Base-by-base conservation (phyloP, 2,888 invertebrate genomes). In the Andrena flavipes region DNA sequence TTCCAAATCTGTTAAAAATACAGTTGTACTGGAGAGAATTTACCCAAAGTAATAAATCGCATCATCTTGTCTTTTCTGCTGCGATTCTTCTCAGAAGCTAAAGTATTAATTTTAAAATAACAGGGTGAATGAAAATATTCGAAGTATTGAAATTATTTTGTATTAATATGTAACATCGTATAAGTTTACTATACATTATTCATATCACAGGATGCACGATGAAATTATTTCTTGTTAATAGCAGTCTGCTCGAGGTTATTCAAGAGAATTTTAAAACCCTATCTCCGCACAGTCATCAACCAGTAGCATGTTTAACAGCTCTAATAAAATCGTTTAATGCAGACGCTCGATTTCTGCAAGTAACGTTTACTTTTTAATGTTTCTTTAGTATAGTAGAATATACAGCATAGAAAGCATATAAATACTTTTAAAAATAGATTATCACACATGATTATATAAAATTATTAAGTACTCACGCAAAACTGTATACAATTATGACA, bases 351-450 rank as follows among this genome's bases (percentile, higher is more conserved):
- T 13, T 16, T 62, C 10, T 26, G 30, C 30, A n/a, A 42, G 42
- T 33, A 62, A 13, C 23, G 30, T 29, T 26, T 68, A 51, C 35
- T 20, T 49, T 74, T 59, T 59, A 23, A 60, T 4, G 23, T 26
- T 60, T 73, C 62, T 23, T 56, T 49, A 35, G 29, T 59, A 30
- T 42, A 51, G 30, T 51, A 60, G 49, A 49, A 1, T 42, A 29
- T 71, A 48, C 16, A 42, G 20, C 26, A 26, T 30, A 67, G 10
- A 10, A 65, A 60, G 65, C 26, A 23, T 33, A 48, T 71, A 42
- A 71, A 67, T 67, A 54, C 35, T 62, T 62, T 4, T 71, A 42
- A 76, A 4, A 62, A 76, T 16, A 79, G 2, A 60, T 48, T 2
- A 13, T 70, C 29, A 67, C 2, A 51, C 42, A 70, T 30, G 7